Conservation (phyloP, 2,888 invertebrate genomes). For the Epinotia nisella region DNA sequence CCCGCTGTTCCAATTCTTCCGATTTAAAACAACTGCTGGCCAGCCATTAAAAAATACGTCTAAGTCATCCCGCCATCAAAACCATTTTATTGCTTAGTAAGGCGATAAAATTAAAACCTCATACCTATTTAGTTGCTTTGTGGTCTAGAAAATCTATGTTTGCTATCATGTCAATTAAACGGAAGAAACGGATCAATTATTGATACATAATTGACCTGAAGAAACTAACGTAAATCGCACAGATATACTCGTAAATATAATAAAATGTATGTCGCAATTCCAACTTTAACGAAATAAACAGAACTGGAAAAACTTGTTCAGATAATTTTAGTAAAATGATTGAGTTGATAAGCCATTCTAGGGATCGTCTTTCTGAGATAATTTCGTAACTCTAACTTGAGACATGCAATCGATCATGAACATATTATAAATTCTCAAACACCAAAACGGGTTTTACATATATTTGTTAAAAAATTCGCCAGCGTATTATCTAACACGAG, state of each 20-base stretch:
- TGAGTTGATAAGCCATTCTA: not conserved
- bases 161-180: too few relatives aligned
- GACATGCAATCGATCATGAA: not conserved
- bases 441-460: not conserved
- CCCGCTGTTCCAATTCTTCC: too few relatives aligned
- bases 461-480: conserved; percentile 8
- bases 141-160: not conserved
- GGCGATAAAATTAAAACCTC: not conserved
- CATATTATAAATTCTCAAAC: not conserved
- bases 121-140: not conserved
- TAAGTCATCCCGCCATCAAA: not conserved
- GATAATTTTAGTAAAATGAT: conserved; percentile 9
- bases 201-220: not conserved
- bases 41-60: too few relatives aligned
- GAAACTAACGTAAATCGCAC: too few relatives aligned
- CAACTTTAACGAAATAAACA: not conserved
- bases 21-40: too few relatives aligned
- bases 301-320: not conserved
- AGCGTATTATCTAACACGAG: not conserved
- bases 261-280: too few relatives aligned
- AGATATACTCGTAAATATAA: too few relatives aligned
- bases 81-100: not conserved
- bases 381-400: not conserved
- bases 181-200: too few relatives aligned
- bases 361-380: not conserved